Evolutionary conservation across 2,797 vertebrate genomes (phyloP), one percentile per base, ranked within the genome.

Genomic region (Tokudaia muenninki): DNA sequence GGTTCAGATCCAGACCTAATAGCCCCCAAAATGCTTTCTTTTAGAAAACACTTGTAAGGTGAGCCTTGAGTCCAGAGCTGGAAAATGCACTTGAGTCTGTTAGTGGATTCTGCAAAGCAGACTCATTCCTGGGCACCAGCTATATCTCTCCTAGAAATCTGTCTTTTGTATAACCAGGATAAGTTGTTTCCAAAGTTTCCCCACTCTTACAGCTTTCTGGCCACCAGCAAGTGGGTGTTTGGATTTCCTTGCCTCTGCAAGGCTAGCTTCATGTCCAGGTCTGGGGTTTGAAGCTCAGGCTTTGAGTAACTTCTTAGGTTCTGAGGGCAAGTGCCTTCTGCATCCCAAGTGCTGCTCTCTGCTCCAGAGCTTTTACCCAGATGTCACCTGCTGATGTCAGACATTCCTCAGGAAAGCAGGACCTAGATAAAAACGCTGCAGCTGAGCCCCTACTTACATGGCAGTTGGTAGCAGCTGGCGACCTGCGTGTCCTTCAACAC

Each of bases 131-230:
- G 67, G 21, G 8, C 6, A 2, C 14, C 0, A 1, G 22, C 50
- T 50, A 0, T 13, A 6, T 52, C 21, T 31, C 19, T 0, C 4
- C 6, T 3, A 37, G 59, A 72, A 74, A 55, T 78, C 1, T 61
- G 41, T 83, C 44, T 59, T 81, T 74, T 44, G 2, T 12, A 47
- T 31, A 17, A 37, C 17, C 6, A 24, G 24, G n/a, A 4, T 5
- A 44, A 29, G 1, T 65, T 80, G 11, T 86, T 55, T 3, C 17
- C 19, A 87, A 61, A 13, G 26, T 50, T 88, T 24, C 14, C n/a
- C 8, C 80, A 24, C 65, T 77, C 5, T 2, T 1, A 0, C 10
- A 24, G n/a, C 6, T 22, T 24, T 3, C 3, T 0, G 0, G n/a
- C 59, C 21, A 21, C 11, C 14, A 1, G 31, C 21, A 78, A 0